Conservation (phyloP, 2,888 invertebrate species). For the Euproctis similis region DNA sequence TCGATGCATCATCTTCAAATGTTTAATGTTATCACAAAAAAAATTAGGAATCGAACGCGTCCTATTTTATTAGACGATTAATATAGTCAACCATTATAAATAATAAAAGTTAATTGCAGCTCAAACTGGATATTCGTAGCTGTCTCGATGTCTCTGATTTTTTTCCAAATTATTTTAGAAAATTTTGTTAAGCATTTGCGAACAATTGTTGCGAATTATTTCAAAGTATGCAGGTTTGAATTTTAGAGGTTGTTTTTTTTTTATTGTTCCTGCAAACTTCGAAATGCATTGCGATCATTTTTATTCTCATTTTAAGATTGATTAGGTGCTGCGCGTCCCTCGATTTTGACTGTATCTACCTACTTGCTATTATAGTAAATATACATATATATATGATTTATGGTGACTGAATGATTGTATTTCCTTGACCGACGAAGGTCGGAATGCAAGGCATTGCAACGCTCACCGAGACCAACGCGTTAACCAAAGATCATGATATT, state of each 20-base stretch:
- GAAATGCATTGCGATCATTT: constrained; percentile 48
- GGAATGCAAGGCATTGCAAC: constrained; percentile 49
- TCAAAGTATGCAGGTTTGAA: constrained; percentile 19
- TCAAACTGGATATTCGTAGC: constrained; percentile 42
- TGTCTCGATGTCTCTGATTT: constrained; percentile 34
- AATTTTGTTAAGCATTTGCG: constrained; percentile 45
- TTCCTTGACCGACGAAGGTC: constrained; percentile 69
- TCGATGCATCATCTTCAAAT: constrained; percentile 39
- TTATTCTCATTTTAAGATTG: background rate
- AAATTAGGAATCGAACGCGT: too few relatives aligned
- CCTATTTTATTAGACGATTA: too few relatives aligned
- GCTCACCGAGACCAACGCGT: constrained; percentile 45
- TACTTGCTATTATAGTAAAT: constrained; percentile 47
- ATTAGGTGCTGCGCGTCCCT: constrained; percentile 47
- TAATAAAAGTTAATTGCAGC: too few relatives aligned
- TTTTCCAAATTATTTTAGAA: constrained; percentile 27
- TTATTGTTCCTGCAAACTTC: constrained; percentile 6
- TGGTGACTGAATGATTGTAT: constrained; percentile 55
- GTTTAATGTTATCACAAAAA: too few relatives aligned
- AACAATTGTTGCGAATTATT: constrained; percentile 43
- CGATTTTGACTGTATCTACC: constrained; percentile 28
- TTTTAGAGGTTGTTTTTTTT: background rate
- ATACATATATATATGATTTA: constrained; percentile 56
- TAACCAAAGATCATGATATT: too few relatives aligned
- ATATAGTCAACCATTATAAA: too few relatives aligned